Base-by-base conservation (phyloP, 2,113 vertebrate species). In the Petaurus breviceps region DNA sequence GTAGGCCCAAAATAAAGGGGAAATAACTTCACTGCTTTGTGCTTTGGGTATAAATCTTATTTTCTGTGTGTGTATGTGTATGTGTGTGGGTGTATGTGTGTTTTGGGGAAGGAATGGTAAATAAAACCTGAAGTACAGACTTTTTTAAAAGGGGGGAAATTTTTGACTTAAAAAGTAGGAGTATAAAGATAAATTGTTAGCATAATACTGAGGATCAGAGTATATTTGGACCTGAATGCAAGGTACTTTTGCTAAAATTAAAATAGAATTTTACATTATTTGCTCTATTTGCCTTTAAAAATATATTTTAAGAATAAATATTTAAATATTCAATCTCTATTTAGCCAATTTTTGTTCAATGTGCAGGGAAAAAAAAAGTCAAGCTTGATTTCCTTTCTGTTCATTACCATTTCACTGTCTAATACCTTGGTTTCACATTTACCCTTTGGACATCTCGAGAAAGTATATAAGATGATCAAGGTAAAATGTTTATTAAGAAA, bases 301-400 rank as follows among this genome's bases (percentile, higher is more conserved):
- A 54, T 68, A n/a, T 37, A 77, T 77, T 77, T 19, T n/a, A 77
- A 77, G 1, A n/a, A 77, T n/a, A n/a, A 68, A 77, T 19, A 47
- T 89, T 31, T 54, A 92, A 90, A 93, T 91, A 92, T 96, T 61
- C 8, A 49, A 26, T 47, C 24, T 28, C 49, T 90, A 90, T 90
- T 95, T 93, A 68, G 84, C 92, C 61, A 49, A 95, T 97, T 94
- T 91, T 22, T 94, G 51, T 90, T 0, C 0, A 24, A 90, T 90
- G 90, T 7, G 22, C 9, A 24, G 25, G 94, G 47, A 49, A 49
- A 28, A 22, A 14, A 96, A 93, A 90, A 0, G 8, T 61, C 49
- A n/a, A 31, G 28, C 26, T 53, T 89, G 37, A 49, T 95, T 94
- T 92, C 43, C 61, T 8, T 26, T 90, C 46, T 49, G 52, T 2